These are phyloP conservation scores for Xiphias gladius DNA, from an alignment of 2,113 vertebrate genomes.

Conservation along the genomic window DNA sequence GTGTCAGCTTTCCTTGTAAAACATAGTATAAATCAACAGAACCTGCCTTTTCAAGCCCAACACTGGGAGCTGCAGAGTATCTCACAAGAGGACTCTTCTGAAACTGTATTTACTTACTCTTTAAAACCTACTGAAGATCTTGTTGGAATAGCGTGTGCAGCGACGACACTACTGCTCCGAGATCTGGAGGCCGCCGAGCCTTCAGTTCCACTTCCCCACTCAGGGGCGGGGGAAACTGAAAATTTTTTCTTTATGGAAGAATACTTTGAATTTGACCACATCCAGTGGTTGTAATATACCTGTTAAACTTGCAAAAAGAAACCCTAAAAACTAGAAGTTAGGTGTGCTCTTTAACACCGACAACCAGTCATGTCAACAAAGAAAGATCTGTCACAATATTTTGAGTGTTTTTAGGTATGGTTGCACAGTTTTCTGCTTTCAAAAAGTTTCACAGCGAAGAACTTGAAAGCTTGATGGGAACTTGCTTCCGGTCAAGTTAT, in stretches of 20 bases:
- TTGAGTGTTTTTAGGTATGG: conserved; percentile 52
- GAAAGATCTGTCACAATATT: conserved; percentile 34
- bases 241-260: conserved; percentile 73
- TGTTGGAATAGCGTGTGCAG: conserved; percentile 38
- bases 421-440: conserved; percentile 60
- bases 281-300: conserved; percentile 75
- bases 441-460: conserved; percentile 46
- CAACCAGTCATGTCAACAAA: conserved; percentile 32
- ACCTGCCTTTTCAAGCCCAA: conserved; percentile 65
- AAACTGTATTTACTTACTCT: conserved; percentile 65
- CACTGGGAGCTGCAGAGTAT: conserved; percentile 69
- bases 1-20: conserved; percentile 65
- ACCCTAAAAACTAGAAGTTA: conserved; percentile 10
- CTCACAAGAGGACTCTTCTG: conserved; percentile 33
- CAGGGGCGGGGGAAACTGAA: conserved; percentile 17
- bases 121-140: conserved; percentile 70
- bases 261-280: conserved; percentile 76
- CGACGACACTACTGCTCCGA: conserved; percentile 73
- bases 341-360: conserved; percentile 14
- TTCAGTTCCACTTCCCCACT: conserved; percentile 19
- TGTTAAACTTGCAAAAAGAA: conserved; percentile 72
- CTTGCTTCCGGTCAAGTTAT: background rate
- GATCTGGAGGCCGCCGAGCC: conserved; percentile 39
- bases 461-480: background rate
- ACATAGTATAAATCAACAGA: conserved; percentile 59